A percentile compares a stretch with the other conserved stretches of the same genome.
Conservation (phyloP, 2,888 invertebrate species). For the Ischnura elegans region DNA sequence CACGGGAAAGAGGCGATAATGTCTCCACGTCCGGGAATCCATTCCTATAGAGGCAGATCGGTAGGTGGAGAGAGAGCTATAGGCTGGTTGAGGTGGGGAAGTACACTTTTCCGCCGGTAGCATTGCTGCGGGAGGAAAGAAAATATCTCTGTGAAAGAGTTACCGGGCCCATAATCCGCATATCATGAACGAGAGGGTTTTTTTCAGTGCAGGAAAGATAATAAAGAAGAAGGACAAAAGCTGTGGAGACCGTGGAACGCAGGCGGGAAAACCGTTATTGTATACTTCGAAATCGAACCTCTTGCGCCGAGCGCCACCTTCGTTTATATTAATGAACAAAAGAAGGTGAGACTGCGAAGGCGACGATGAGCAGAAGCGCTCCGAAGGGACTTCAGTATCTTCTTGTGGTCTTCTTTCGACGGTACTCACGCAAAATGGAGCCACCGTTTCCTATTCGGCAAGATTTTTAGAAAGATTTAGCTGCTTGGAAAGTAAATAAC, state of each 20-base stretch:
- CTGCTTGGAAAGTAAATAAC: too few species aligned
- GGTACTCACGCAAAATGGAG: background rate
- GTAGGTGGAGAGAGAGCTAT: background rate
- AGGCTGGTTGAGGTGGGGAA: background rate
- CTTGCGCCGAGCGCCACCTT: background rate
- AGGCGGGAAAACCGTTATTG: background rate
- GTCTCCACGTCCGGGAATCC: background rate
- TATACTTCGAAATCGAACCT: background rate
- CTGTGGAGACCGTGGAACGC: background rate
- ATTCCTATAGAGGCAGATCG: background rate
- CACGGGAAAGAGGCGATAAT: background rate
- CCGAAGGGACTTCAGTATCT: background rate
- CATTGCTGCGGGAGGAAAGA: background rate
- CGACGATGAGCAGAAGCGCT: slow-evolving; percentile 19
- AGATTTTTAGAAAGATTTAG: too few species aligned
- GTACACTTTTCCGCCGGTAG: background rate
- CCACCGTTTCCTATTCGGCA: too few species aligned
- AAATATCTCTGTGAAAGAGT: background rate
- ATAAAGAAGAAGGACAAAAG: background rate
- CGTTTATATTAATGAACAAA: slow-evolving; percentile 11
- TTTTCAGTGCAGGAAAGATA: background rate
- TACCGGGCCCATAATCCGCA: background rate
- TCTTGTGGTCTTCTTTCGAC: background rate
- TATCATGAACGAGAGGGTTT: background rate
- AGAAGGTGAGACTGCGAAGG: background rate